These are phyloP conservation scores for Pseudococcus jackbeardsleyi DNA, from an alignment of 2,888 invertebrate genomes.

Conservation along the genomic window DNA sequence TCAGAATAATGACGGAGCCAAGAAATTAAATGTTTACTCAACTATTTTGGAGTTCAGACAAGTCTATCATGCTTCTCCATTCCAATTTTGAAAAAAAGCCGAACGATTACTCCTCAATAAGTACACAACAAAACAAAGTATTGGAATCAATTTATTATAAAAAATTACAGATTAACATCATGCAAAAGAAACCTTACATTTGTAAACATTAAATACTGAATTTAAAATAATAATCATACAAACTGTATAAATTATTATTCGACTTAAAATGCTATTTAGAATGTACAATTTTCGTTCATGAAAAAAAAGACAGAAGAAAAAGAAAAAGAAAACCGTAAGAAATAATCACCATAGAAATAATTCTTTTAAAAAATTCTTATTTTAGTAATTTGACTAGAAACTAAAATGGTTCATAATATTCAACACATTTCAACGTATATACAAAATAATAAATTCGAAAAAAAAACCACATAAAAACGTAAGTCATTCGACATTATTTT, in stretches of 20 bases:
- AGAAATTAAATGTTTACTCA: no score
- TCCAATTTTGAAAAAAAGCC: no score
- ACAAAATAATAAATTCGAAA: constrained; percentile 3
- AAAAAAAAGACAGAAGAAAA: constrained; percentile 30
- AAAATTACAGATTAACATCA: constrained; percentile 50
- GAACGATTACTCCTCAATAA: no score
- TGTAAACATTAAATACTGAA: constrained; percentile 51
- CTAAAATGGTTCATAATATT: constrained; percentile 60
- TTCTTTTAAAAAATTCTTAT: constrained; percentile 33
- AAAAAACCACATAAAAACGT: constrained; percentile 36
- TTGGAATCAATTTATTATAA: constrained; percentile 23
- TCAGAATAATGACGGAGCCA: no score
- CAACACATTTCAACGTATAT: constrained; percentile 12
- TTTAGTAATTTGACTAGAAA: constrained; percentile 57
- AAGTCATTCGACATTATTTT: background rate
- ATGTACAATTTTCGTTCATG: constrained; percentile 52
- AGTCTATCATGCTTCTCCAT: no score
- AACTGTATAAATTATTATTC: constrained; percentile 39
- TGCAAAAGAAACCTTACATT: constrained; percentile 45
- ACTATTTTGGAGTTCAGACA: no score
- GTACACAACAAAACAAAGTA: background rate
- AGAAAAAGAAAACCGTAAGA: background rate
- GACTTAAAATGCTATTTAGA: constrained; percentile 59
- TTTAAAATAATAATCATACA: constrained; percentile 50
- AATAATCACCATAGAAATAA: constrained; percentile 37